phyloP scores from a whole-genome alignment of 2,797 vertebrate species.

The Acropternis orthonyx region DNA sequence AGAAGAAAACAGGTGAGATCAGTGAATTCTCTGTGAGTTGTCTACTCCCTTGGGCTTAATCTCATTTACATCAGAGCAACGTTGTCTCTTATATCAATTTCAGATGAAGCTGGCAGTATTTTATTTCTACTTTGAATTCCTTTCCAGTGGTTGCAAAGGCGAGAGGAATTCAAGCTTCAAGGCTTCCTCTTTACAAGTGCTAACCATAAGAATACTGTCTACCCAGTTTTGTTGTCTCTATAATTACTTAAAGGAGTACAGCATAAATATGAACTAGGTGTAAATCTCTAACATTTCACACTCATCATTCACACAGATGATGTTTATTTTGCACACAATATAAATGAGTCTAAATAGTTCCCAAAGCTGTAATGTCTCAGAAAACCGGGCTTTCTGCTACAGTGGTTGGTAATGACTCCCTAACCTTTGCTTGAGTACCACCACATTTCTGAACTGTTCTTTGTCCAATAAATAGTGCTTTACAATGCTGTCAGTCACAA shows the following conservation, averaged over 20 bases:
- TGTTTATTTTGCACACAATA: conserved; percentile 23
- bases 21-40: background rate
- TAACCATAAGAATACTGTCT: conserved; percentile 25
- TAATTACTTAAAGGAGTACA: conserved; percentile 45
- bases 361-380: background rate
- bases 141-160: background rate
- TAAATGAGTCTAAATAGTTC: conserved; percentile 2
- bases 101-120: background rate
- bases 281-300: conserved; percentile 38
- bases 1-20: background rate
- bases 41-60: background rate
- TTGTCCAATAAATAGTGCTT: background rate
- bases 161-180: background rate
- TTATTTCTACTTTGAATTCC: conserved; percentile 14
- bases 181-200: background rate
- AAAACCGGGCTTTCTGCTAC: background rate
- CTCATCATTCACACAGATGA: conserved; percentile 13
- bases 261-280: conserved; percentile 26
- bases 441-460: background rate
- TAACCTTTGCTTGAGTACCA: background rate
- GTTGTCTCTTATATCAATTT: background rate
- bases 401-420: background rate
- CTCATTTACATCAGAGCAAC: background rate
- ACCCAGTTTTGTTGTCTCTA: background rate
- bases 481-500: background rate